Base-by-base conservation (phyloP, 2,797 vertebrate species). In the Sebastes kiyomatsui region DNA sequence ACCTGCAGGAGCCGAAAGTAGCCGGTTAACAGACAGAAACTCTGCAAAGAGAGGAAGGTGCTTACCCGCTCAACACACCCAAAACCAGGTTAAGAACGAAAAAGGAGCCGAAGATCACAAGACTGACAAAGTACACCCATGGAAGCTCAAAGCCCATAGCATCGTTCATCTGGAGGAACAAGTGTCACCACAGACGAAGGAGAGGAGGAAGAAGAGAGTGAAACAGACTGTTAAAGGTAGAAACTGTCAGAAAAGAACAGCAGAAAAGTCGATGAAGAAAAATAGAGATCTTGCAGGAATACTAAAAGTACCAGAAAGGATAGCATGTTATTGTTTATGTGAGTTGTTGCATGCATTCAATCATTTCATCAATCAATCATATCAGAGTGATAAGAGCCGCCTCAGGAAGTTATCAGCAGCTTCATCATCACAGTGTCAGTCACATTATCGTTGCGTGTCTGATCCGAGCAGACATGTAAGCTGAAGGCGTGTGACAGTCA, bases 51-150 rank as follows among this genome's bases (percentile, higher is more conserved):
- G 94, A 95, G 95, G 94, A 96, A 95, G 93, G 61, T 93, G 96
- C 98, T 99, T 99, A 99, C 98, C 98, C 98, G 96, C 98, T 99
- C 96, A 99, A 97, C 96, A 99, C 98, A 98, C 98, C 98, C 97
- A 99, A 97, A 97, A 99, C 98, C 97, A 99, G 98, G 97, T 99
- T 99, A 96, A 99, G 97, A 96, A 99, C 98, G 96, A 99, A 99
- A 98, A 99, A 99, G 96, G 98, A 99, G 96, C 98, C 98, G 97
- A 99, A 99, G 97, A 99, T 99, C 96, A 99, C 98, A 96, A 99
- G 97, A 97, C 98, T 99, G 96, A 99, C 98, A 99, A 99, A 99
- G 97, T 99, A 99, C 91, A 99, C 97, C 98, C 98, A 99, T 91
- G 98, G 98, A 96, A 99, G 97, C 96, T 99, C 98, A 96, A 98